phyloP scores from a whole-genome alignment of 2,113 vertebrate species.

The Platichthys flesus region DNA sequence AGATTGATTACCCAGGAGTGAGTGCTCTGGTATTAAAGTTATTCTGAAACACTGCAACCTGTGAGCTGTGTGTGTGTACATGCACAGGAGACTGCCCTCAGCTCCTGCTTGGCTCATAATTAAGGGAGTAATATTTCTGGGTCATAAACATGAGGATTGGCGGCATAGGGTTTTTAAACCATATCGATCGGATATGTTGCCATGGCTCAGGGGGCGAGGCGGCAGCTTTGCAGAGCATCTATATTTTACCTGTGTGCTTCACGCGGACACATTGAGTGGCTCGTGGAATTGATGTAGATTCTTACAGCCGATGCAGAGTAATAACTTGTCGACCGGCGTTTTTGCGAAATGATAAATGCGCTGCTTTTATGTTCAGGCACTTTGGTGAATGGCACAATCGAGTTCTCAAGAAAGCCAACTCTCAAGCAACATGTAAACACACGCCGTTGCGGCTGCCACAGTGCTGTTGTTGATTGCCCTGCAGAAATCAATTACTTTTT shows the following conservation, averaged over 20 bases:
- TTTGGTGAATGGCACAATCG: conserved; percentile 45
- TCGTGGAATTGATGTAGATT: conserved; percentile 43
- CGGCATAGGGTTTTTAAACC: conserved; percentile 58
- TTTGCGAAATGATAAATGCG: conserved; percentile 54
- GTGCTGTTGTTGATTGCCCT: not conserved
- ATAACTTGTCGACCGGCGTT: conserved; percentile 51
- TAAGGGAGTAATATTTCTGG: conserved; percentile 65
- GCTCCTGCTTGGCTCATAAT: conserved; percentile 61
- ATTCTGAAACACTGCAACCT: conserved; percentile 70
- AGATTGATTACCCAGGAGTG: conserved; percentile 80
- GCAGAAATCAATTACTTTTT: not conserved
- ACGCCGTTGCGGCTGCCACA: not conserved
- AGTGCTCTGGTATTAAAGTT: conserved; percentile 71
- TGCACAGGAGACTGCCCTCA: conserved; percentile 25
- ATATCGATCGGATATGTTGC: conserved; percentile 57
- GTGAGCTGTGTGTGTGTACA: conserved; percentile 25
- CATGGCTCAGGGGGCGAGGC: conserved; percentile 42
- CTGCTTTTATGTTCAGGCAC: conserved; percentile 34
- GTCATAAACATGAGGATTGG: conserved; percentile 64
- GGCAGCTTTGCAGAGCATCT: conserved; percentile 30
- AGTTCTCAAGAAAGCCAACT: conserved; percentile 10
- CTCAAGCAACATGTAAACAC: conserved; percentile 9
- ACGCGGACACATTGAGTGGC: conserved; percentile 38
- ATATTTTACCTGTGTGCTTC: conserved; percentile 59
- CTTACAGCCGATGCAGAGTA: conserved; percentile 47